Evolutionary conservation across 2,113 vertebrate species (phyloP), one percentile per base, ranked within the genome.

Genomic region (western clawed frog (Xenopus tropicalis)): DNA sequence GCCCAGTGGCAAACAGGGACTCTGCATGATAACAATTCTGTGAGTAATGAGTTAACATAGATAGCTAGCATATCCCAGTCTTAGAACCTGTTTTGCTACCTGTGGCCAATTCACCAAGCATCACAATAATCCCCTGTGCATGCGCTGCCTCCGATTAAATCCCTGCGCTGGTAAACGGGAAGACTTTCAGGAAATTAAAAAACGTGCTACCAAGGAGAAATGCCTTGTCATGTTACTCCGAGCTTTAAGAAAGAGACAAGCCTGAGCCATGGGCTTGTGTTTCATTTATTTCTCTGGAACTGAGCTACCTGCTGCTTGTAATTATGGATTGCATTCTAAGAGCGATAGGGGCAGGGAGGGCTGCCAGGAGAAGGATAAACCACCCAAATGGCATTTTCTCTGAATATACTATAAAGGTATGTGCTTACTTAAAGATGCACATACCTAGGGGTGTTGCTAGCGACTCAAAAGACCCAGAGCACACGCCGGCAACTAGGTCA

Each of bases 151-250:
- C 24, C 6, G 65, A 56, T 48, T 24, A 59, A 76, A 42, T 69
- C 73, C 24, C 58, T 14, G 58, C 48, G 23, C 58, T 59, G 16
- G 58, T 63, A 76, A 63, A 67, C 63, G 58, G 69, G 73, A 69
- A 68, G 66, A 64, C 66, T 44, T 62, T 76, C 73, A 76, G 66
- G 66, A 69, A 76, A 76, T 76, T 52, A 69, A 69, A 62, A 76
- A 76, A 69, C 16, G n/a, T 54, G 58, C 65, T 56, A 22, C 14
- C 14, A n/a, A 20, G 58, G 42, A 75, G 62, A 62, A 66, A 61
- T 74, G 68, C 72, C 65, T 68, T 61, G 65, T 68, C 65, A 61
- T 59, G 43, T 57, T 9, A 42, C 8, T 17, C 57, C 4, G 62
- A 37, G n/a, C 25, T 37, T 59, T 23, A 17, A 66, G 20, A 66